phyloP scores from a whole-genome alignment of 2,797 vertebrate species.

The Gallirallus australis region DNA sequence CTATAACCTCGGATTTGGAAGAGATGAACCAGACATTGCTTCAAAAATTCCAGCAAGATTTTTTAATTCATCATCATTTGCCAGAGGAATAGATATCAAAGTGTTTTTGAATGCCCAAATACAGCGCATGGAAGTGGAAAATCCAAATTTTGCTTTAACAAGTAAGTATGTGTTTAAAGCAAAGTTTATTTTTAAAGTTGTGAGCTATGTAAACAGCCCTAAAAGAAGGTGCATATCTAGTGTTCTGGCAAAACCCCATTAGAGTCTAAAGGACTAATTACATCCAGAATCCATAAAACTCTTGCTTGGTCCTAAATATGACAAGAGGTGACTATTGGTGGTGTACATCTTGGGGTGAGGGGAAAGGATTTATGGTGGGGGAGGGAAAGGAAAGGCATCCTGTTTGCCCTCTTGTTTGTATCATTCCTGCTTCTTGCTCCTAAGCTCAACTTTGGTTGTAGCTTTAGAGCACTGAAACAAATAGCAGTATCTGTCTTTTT shows the following conservation, averaged over 20 bases:
- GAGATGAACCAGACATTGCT: conserved; percentile 94
- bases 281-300: not conserved
- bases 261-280: not conserved
- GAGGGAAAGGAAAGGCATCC: not conserved
- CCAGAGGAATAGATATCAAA: conserved; percentile 96
- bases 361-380: not conserved
- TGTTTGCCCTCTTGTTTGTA: not conserved
- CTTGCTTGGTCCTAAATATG: not conserved
- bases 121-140: conserved; percentile 97
- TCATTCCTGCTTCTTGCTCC: not conserved
- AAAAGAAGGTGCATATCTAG: not conserved
- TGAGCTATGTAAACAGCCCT: not conserved
- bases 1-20: conserved; percentile 96
- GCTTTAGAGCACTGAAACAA: not conserved
- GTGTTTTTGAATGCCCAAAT: conserved; percentile 96
- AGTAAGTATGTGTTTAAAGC: conserved; percentile 83
- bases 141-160: conserved; percentile 96
- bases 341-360: not conserved
- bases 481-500: not conserved
- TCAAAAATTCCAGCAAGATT: conserved; percentile 94
- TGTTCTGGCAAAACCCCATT: not conserved
- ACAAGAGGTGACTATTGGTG: not conserved
- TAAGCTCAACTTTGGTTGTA: not conserved
- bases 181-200: not conserved
- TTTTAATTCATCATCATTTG: conserved; percentile 89